Percentiles rank a stretch among this genome's conserved stretches.
Evolutionary conservation across 92 coral and sea anemone species (phyloP).

Genomic region (Palythoa grandiflora): DNA sequence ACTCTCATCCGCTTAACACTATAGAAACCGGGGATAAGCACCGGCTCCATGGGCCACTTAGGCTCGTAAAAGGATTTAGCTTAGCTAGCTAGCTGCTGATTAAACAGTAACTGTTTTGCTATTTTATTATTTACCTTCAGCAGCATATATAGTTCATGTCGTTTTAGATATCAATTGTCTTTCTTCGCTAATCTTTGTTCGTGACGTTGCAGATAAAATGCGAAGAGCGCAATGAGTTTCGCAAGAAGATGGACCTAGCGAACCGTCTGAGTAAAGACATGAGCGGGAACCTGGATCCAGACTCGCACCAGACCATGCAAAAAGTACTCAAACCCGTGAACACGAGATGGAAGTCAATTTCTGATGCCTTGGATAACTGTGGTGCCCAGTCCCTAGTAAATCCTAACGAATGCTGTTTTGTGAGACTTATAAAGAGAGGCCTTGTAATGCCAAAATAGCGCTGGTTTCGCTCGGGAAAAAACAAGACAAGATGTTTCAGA

Average conservation of each 20-base stretch:
- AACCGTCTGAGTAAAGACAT: slow-evolving; percentile 71
- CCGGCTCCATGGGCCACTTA: too few species aligned
- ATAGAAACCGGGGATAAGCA: too few species aligned
- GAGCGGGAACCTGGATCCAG: slow-evolving; percentile 62
- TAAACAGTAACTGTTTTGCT: too few species aligned
- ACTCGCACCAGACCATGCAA: slow-evolving; percentile 73
- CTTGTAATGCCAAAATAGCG: slow-evolving; percentile 46
- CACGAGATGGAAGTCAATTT: slow-evolving; percentile 80
- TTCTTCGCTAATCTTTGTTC: not conserved
- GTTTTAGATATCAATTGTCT: too few species aligned
- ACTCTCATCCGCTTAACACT: too few species aligned
- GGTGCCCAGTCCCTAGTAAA: slow-evolving; percentile 64
- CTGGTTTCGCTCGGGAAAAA: not conserved
- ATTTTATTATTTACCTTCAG: too few species aligned
- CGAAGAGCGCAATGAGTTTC: slow-evolving; percentile 78
- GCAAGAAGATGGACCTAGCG: slow-evolving; percentile 67
- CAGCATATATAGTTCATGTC: too few species aligned
- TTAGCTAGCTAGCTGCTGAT: too few species aligned
- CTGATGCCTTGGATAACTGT: slow-evolving; percentile 68
- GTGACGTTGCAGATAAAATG: slow-evolving; percentile 63
- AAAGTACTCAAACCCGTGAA: slow-evolving; percentile 67
- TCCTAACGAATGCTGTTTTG: slow-evolving; percentile 82
- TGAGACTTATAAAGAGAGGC: slow-evolving; percentile 67
- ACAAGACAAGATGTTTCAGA: not conserved
- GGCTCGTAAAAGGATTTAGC: too few species aligned